These are phyloP conservation scores for Sebastes minor DNA, from an alignment of 2,797 vertebrate species.

Conservation along the genomic window DNA sequence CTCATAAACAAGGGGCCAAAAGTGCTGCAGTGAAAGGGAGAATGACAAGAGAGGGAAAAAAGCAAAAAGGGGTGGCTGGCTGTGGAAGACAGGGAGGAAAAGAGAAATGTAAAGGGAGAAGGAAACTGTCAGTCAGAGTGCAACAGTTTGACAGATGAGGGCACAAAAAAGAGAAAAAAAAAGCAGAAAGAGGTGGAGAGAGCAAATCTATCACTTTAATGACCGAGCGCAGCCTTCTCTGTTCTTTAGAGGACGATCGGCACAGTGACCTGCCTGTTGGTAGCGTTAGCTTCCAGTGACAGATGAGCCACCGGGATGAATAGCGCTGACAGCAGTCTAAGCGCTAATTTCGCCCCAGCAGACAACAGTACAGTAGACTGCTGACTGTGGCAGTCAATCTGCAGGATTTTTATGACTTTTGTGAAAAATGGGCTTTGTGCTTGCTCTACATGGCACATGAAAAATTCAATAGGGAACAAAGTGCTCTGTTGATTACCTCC, in stretches of 20 bases:
- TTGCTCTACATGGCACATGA: conserved; percentile 3
- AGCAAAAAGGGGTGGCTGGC: not conserved
- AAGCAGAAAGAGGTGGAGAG: conserved; percentile 45
- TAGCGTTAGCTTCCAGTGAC: conserved; percentile 65
- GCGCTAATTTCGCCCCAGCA: conserved; percentile 56
- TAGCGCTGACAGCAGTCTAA: conserved; percentile 56
- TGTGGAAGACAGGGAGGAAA: conserved; percentile 6
- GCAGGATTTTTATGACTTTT: conserved; percentile 10
- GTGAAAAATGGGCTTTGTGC: conserved; percentile 27
- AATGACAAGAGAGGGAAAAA: conserved; percentile 14
- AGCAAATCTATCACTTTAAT: conserved; percentile 78
- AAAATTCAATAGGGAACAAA: conserved; percentile 4
- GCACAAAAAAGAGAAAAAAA: conserved; percentile 31
- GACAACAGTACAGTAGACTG: conserved; percentile 28
- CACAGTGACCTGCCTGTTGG: conserved; percentile 67
- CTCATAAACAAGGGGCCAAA: conserved; percentile 31
- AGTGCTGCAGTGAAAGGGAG: not conserved
- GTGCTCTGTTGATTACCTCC: conserved; percentile 10
- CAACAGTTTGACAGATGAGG: conserved; percentile 57
- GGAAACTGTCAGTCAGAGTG: conserved; percentile 29
- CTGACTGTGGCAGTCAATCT: conserved; percentile 28
- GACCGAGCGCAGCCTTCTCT: conserved; percentile 61
- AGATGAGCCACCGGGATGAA: conserved; percentile 61
- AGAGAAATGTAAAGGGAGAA: not conserved
- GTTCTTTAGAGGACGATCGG: conserved; percentile 72